Evolutionary conservation across 2,797 vertebrate species (phyloP), one percentile per base, ranked within the genome.

Genomic region (Cyclura pinguis): DNA sequence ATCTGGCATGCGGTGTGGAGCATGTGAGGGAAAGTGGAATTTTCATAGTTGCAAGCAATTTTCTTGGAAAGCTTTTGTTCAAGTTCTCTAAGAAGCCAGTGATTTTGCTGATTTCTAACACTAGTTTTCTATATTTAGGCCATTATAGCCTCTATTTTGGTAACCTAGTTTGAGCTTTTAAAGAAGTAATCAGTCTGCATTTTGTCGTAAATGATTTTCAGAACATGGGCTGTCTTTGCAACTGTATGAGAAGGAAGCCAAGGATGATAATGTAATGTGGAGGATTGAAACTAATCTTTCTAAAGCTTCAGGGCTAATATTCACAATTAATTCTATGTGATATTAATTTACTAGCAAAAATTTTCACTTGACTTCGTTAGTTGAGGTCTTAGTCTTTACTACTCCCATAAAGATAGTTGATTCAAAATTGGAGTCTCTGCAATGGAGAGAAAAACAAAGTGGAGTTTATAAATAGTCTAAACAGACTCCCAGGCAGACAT

Each of bases 121-220:
- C 93, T 93, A 91, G 78, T 96, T 96, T 96, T 96, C 95, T 52
- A 67, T 93, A 95, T 96, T 96, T 96, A 96, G 94, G 94, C 93
- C 94, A 96, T 96, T 95, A 96, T 95, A 92, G 94, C 91, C 87
- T 91, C 94, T 96, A 96, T 96, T 96, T 95, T 95, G 94, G 95
- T 96, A 96, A 95, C 96, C 94, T 96, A 95, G 92, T 95, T 96
- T 91, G 89, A 95, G 94, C 93, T 95, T 93, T 96, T 96, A 94
- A 96, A 96, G 96, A 96, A 96, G 94, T 94, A 96, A 96, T 96
- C 95, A 96, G 95, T 93, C 94, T 93, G 89, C 90, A 94, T 96
- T 96, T 91, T 96, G 94, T 95, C 90, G 90, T 86, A 93, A 95
- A 91, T 95, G 92, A 93, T 95, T 95, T 93, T 93, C 92, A 93